Base-by-base conservation (phyloP, 2,113 vertebrate species). In the Probosciger aterrimus region DNA sequence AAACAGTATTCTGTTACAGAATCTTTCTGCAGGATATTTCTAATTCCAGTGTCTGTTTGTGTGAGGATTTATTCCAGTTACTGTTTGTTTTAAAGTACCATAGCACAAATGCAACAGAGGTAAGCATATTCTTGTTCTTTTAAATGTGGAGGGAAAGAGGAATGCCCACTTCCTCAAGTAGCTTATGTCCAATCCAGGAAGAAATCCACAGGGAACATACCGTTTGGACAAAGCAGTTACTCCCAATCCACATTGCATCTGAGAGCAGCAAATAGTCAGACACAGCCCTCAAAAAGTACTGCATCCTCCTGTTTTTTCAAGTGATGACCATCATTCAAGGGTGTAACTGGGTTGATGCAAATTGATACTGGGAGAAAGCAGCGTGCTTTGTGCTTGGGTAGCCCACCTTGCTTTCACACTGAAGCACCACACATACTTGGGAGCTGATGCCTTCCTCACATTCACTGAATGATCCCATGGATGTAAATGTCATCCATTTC, bases 331-430 rank as follows among this genome's bases (percentile, higher is more conserved):
- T 37, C 14, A 13, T 52, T 70, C 20, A 53, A 11, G 14, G 11
- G 6, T 23, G 3, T 53, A 14, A n/a, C 22, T 64, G 7, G 9
- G 14, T 6, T 39, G 30, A 43, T 24, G 8, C 2, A 64, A n/a
- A 46, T 1, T 25, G 30, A 30, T 57, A n/a, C 1, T 43, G 3
- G 33, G 35, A 63, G 44, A 60, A 81, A 43, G 25, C 10, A 60
- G 14, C 3, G 13, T 44, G 35, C 15, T 73, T 47, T 57, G 7
- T 28, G 31, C 9, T 46, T 20, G 10, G 4, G 9, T 27, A 53
- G 12, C 19, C 14, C 23, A 37, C 4, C 5, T n/a, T 33, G 1
- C 0, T 4, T 37, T 84, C 31, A n/a, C 6, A 5, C 4, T 2
- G 6, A 59, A 80, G 8, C 5, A n/a, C 6, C 6, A 4, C 7